Evolutionary conservation across 1,140 invertebrate species (phyloP).

Genomic region (Ceratina calcarata): DNA sequence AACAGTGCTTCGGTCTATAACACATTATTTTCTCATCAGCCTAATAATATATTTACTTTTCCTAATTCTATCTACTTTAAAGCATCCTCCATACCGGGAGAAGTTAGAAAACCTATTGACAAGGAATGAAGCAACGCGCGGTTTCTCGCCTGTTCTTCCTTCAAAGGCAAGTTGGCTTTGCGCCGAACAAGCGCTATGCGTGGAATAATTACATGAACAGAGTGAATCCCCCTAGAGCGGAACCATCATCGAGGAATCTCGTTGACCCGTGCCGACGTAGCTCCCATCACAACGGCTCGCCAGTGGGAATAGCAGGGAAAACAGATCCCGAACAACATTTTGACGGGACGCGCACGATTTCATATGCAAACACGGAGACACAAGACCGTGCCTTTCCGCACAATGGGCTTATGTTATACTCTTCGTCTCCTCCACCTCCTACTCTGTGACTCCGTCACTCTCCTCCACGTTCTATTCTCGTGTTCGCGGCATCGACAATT

Average conservation of each 20-base stretch:
- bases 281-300: not conserved
- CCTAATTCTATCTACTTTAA: no score
- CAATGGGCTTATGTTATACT: slow-evolving; percentile 64
- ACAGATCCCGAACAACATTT: slow-evolving; percentile 47
- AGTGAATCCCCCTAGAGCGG: slow-evolving; percentile 8
- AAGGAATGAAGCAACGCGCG: not conserved
- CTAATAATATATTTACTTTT: no score
- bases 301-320: slow-evolving; percentile 45
- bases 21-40: no score
- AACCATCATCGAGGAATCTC: slow-evolving; percentile 50
- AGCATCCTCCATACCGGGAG: not conserved
- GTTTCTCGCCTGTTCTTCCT: not conserved
- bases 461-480: not conserved
- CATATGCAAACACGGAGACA: slow-evolving; percentile 60
- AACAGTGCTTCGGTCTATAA: no score
- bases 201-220: slow-evolving; percentile 41
- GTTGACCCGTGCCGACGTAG: slow-evolving; percentile 39
- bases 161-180: not conserved
- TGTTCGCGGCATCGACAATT: not conserved
- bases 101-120: not conserved
- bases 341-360: slow-evolving; percentile 35
- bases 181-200: not conserved
- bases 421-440: not conserved
- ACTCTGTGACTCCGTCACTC: not conserved
- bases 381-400: slow-evolving; percentile 35